phyloP scores from a whole-genome alignment of 1,140 invertebrate species.

The Lordiphosa mommai region DNA sequence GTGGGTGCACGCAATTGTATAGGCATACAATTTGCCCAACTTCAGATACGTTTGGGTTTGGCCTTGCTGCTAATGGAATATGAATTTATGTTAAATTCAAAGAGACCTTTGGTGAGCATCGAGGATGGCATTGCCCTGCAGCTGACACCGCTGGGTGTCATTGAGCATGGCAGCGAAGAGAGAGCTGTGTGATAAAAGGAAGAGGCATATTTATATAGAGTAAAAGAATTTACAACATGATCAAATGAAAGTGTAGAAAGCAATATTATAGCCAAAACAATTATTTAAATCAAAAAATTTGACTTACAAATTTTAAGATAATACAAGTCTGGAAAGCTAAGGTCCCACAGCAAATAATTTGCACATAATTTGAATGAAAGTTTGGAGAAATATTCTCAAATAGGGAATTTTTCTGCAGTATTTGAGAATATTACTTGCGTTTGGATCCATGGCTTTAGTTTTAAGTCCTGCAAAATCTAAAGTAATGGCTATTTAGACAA shows the following conservation, averaged over 20 bases:
- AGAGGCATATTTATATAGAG: slow-evolving; percentile 6
- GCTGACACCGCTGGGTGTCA: slow-evolving; percentile 53
- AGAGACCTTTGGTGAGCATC: slow-evolving; percentile 46
- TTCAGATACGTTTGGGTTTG: slow-evolving; percentile 83
- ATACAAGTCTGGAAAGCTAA: too few relatives aligned
- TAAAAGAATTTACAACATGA: slow-evolving; percentile 37
- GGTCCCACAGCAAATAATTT: too few relatives aligned
- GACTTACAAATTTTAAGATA: too few relatives aligned
- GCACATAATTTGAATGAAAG: too few relatives aligned
- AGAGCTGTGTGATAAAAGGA: slow-evolving; percentile 36
- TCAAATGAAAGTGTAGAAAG: slow-evolving; percentile 38
- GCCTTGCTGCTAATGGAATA: slow-evolving; percentile 72
- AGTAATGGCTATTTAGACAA: too few relatives aligned
- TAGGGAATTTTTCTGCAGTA: too few relatives aligned
- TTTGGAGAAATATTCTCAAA: too few relatives aligned
- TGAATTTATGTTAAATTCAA: slow-evolving; percentile 59
- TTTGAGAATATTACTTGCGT: too few relatives aligned
- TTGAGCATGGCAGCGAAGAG: slow-evolving; percentile 56
- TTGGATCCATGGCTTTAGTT: too few relatives aligned
- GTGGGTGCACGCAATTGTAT: slow-evolving; percentile 72
- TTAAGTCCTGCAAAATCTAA: too few relatives aligned
- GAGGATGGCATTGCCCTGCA: slow-evolving; percentile 66
- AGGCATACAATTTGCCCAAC: slow-evolving; percentile 84
- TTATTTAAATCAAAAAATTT: too few relatives aligned
- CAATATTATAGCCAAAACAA: slow-evolving; percentile 24